Evolutionary conservation across 23 tunicate genomes (phyloP).

Genomic region (Ciona savignyi): DNA sequence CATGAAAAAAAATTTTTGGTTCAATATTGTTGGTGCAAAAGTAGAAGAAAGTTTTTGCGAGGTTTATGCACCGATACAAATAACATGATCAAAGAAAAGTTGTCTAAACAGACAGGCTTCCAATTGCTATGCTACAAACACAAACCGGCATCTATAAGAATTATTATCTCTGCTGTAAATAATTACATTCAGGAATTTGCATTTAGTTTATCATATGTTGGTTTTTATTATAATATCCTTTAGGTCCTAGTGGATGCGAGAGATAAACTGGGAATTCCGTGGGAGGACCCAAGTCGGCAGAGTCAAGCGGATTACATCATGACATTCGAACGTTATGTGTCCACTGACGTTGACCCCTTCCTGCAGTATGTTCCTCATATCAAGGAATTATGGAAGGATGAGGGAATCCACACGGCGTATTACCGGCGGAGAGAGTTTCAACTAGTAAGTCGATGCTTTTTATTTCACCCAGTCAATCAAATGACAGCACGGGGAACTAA

Average conservation of each 20-base stretch:
- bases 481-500: no score
- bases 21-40: no score
- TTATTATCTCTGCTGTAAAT: conserved; percentile 1
- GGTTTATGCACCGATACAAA: no score
- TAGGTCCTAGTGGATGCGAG: conserved; percentile 92
- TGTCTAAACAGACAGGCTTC: no score
- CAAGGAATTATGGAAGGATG: conserved; percentile 86
- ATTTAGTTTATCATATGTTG: background rate
- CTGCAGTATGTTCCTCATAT: conserved; percentile 70
- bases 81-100: no score
- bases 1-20: no score
- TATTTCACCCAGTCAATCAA: no score
- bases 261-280: conserved; percentile 81
- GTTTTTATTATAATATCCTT: background rate
- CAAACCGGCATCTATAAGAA: background rate
- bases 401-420: conserved; percentile 76
- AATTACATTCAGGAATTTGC: background rate
- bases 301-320: conserved; percentile 73
- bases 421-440: conserved; percentile 94
- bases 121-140: background rate
- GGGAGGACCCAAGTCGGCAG: conserved; percentile 82
- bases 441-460: conserved; percentile 63
- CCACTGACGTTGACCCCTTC: conserved; percentile 71
- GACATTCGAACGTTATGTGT: conserved; percentile 68
- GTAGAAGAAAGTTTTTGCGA: no score